phyloP scores from a whole-genome alignment of 2,888 invertebrate species.

The Rhimphoctona megacephalus region DNA sequence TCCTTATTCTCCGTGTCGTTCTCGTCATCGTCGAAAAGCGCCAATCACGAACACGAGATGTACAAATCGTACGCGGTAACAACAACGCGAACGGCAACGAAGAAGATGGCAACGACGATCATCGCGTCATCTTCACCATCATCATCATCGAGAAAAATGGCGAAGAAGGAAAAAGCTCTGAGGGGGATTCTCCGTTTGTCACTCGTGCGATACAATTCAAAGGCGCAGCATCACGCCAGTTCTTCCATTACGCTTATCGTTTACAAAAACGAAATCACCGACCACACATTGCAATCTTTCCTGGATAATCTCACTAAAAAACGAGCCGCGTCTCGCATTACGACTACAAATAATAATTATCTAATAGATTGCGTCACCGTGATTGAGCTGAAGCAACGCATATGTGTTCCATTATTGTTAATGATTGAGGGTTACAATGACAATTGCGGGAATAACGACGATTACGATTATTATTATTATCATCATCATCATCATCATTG shows the following conservation, averaged over 20 bases:
- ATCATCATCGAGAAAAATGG: constrained; percentile 16
- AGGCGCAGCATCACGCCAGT: constrained; percentile 80
- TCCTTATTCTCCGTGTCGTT: constrained; percentile 20
- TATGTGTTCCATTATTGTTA: constrained; percentile 85
- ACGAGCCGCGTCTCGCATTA: constrained; percentile 76
- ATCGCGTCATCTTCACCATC: constrained; percentile 58
- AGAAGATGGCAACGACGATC: constrained; percentile 51
- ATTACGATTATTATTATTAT: constrained; percentile 73
- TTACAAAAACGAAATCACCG: constrained; percentile 83
- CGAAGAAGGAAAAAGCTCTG: constrained; percentile 18
- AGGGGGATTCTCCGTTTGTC: constrained; percentile 20
- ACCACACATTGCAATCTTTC: constrained; percentile 81
- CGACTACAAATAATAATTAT: constrained; percentile 65
- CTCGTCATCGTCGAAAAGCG: constrained; percentile 30
- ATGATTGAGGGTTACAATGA: constrained; percentile 78
- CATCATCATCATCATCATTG: constrained; percentile 52
- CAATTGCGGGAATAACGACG: constrained; percentile 61
- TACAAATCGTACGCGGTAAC: constrained; percentile 41
- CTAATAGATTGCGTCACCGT: constrained; percentile 80
- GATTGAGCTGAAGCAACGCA: constrained; percentile 83
- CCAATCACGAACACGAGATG: constrained; percentile 50
- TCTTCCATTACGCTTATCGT: constrained; percentile 85
- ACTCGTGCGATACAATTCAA: constrained; percentile 47
- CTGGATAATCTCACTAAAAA: constrained; percentile 76
- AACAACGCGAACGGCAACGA: constrained; percentile 49